phyloP scores from a whole-genome alignment of 2,888 invertebrate species.

The Diarsia mendica region DNA sequence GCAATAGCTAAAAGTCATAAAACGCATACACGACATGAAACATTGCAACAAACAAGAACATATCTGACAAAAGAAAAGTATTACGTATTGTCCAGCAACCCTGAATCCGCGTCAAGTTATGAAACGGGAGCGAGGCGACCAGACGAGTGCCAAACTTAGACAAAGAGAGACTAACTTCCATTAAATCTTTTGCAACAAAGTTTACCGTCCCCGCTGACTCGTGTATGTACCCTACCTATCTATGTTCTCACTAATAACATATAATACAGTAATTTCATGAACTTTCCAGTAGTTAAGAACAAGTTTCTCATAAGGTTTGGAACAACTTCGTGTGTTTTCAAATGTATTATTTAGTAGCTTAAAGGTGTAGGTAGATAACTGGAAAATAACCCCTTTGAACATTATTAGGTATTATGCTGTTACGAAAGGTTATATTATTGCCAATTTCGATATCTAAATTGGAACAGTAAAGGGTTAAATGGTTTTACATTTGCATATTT shows the following conservation, averaged over 20 bases:
- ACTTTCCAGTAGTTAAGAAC: constrained; percentile 61
- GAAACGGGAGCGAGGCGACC: constrained; percentile 82
- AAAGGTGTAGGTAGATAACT: constrained; percentile 35
- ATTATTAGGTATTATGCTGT: constrained; percentile 46
- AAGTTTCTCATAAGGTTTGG: constrained; percentile 58
- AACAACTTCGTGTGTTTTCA: constrained; percentile 54
- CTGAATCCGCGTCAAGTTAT: constrained; percentile 79
- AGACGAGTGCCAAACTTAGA: constrained; percentile 87
- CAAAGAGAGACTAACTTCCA: constrained; percentile 89
- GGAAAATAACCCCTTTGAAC: constrained; percentile 20
- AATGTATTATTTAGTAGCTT: constrained; percentile 54
- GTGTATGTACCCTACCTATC: constrained; percentile 70
- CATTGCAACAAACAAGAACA: constrained; percentile 30
- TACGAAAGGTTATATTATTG: constrained; percentile 46
- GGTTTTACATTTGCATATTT: constrained; percentile 63
- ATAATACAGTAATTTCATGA: constrained; percentile 61
- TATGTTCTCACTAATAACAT: constrained; percentile 55
- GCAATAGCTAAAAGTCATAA: constrained; percentile 11
- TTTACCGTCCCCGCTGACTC: constrained; percentile 82
- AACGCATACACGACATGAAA: constrained; percentile 3
- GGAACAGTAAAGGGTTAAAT: constrained; percentile 59
- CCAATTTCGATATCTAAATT: constrained; percentile 62
- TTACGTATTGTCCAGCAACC: constrained; percentile 69
- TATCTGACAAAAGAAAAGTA: constrained; percentile 49
- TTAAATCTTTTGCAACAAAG: constrained; percentile 90